These are phyloP conservation scores for Corythornis vintsioides DNA, from an alignment of 2,113 vertebrate genomes.

Conservation along the genomic window DNA sequence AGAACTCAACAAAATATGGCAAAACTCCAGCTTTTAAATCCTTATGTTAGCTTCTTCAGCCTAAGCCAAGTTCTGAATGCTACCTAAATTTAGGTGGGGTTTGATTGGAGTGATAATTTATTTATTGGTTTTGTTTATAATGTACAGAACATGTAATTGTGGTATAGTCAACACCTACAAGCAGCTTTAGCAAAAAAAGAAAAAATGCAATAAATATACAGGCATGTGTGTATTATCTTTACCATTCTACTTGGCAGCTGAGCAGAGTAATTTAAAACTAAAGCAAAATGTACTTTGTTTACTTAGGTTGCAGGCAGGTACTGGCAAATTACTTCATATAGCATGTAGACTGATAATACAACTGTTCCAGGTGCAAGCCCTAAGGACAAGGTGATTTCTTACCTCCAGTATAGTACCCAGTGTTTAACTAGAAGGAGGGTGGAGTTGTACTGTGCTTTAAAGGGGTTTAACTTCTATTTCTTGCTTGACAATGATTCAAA, in stretches of 20 bases:
- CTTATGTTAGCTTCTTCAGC: not conserved
- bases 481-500: slow-evolving; percentile 5
- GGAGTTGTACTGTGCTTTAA: not conserved
- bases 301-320: not conserved
- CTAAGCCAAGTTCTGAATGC: not conserved
- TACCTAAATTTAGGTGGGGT: not conserved
- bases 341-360: not conserved
- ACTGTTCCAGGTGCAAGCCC: slow-evolving; percentile 8
- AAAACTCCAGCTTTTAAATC: not conserved
- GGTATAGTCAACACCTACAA: not conserved
- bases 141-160: not conserved
- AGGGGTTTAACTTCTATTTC: slow-evolving; percentile 28
- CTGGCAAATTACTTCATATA: not conserved
- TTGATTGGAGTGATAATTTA: not conserved
- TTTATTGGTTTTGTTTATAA: not conserved
- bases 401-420: not conserved
- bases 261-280: not conserved
- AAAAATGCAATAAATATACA: not conserved
- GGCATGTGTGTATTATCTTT: not conserved
- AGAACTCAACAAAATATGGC: not conserved
- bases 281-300: not conserved
- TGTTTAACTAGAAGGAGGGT: not conserved
- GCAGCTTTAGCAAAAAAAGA: not conserved
- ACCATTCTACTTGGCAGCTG: not conserved
- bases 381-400: slow-evolving; percentile 3